A percentile compares a stretch with the other conserved stretches of the same genome.
These are phyloP conservation scores for Labia minor DNA, from an alignment of 2,888 invertebrate genomes.

Conservation along the genomic window DNA sequence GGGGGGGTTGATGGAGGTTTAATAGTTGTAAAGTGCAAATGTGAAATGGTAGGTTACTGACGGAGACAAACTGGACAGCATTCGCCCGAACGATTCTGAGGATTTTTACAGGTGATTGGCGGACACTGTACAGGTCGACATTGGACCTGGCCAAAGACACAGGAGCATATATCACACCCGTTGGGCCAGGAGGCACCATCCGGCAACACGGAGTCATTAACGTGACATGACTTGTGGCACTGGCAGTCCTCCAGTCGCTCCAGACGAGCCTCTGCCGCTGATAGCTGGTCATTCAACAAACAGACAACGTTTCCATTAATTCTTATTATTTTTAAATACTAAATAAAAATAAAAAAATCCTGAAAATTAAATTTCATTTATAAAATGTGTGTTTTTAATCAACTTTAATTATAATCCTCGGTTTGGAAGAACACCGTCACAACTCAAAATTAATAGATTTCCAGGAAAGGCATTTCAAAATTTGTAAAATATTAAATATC, in stretches of 20 bases:
- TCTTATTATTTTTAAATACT: no score
- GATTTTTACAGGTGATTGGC: slow-evolving; percentile 65
- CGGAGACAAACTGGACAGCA: slow-evolving; percentile 81
- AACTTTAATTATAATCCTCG: no score
- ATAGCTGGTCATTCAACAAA: slow-evolving; percentile 47
- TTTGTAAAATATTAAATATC: no score
- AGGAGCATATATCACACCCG: slow-evolving; percentile 78
- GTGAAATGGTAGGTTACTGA: slow-evolving; percentile 41
- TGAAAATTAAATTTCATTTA: no score
- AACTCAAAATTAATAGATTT: no score
- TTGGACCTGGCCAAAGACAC: slow-evolving; percentile 75
- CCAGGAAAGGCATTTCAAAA: no score
- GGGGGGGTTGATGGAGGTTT: no score
- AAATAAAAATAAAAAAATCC: no score
- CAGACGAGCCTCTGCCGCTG: slow-evolving; percentile 66
- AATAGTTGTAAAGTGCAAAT: no score
- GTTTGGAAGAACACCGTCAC: no score
- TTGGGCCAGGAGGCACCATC: slow-evolving; percentile 78
- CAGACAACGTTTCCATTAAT: slow-evolving; percentile 35
- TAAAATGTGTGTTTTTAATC: not conserved
- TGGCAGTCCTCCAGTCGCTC: slow-evolving; percentile 76
- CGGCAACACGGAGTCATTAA: slow-evolving; percentile 66
- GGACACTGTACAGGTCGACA: slow-evolving; percentile 76
- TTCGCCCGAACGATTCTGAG: slow-evolving; percentile 62
- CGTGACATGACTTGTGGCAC: slow-evolving; percentile 77